Percentiles rank a stretch among this genome's conserved stretches.
These are phyloP conservation scores for Orchestes rusci DNA, from an alignment of 2,888 invertebrate genomes.

Conservation along the genomic window DNA sequence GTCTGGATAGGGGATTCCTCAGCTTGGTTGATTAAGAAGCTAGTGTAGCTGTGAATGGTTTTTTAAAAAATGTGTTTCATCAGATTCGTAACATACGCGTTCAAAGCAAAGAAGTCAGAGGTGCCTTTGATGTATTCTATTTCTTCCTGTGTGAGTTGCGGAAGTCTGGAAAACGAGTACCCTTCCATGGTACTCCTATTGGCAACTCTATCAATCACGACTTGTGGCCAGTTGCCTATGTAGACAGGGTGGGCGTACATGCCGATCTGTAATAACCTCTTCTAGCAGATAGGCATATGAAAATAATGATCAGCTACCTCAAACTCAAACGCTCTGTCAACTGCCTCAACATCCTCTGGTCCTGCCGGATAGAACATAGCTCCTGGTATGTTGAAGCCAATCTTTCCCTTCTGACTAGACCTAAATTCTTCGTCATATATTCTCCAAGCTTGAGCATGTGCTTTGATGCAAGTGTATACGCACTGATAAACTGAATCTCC, in stretches of 20 bases:
- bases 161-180: conserved; percentile 55
- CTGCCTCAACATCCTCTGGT: too few relatives aligned
- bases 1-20: conserved; percentile 4
- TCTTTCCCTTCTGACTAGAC: background rate
- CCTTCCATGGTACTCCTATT: conserved; percentile 44
- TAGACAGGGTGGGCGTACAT: conserved; percentile 52
- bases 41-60: conserved; percentile 11
- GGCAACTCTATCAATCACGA: conserved; percentile 55
- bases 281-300: too few relatives aligned
- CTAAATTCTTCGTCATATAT: conserved; percentile 10
- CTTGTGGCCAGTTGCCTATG: conserved; percentile 57
- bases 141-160: conserved; percentile 54
- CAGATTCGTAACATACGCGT: too few relatives aligned
- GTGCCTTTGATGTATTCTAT: conserved; percentile 53
- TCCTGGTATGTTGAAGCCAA: too few relatives aligned
- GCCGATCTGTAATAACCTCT: too few relatives aligned
- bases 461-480: conserved; percentile 4
- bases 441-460: conserved; percentile 9
- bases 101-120: conserved; percentile 47
- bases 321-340: too few relatives aligned
- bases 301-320: too few relatives aligned
- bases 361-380: too few relatives aligned
- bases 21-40: background rate
- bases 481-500: conserved; percentile 7
- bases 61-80: too few relatives aligned